Evolutionary conservation across 2,797 vertebrate genomes (phyloP), one percentile per base, ranked within the genome.

Genomic region (Takifugu rubripes): DNA sequence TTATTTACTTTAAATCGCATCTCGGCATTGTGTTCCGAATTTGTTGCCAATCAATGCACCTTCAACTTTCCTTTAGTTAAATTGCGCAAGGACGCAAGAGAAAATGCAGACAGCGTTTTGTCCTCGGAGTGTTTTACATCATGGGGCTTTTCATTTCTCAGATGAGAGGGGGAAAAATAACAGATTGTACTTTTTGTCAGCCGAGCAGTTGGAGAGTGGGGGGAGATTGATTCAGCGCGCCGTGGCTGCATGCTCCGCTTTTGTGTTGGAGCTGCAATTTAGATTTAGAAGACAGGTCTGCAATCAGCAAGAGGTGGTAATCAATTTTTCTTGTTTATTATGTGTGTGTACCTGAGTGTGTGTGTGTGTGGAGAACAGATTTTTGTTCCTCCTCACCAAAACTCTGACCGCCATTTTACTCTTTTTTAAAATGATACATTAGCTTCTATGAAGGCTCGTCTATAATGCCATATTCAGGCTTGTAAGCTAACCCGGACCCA

Each of bases 271-370:
- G 82, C 81, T 83, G 81, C 84, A 87, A 90, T 91, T 90, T 91
- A 87, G 89, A 87, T 90, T 84, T 84, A 84, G 85, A 79, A 88
- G 84, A 86, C 82, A 89, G 87, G 67, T 59, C 70, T 84, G 88
- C 89, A 91, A 90, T 92, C 87, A 90, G 84, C 57, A 68, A 72
- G 83, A 84, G 84, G 81, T 80, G 74, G 84, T 86, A 89, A 91
- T 91, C 87, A 88, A 84, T 88, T 89, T 82, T 85, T 82, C 68
- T 71, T 81, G 71, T 82, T 70, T 78, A 31, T 69, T 67, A 64
- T 42, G 52, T 49, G 60, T 40, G 33, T 25, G 56, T 51, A 33
- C 47, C 44, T 45, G 64, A 26, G n/a, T 21, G 52, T 26, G 51
- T 48, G 49, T 56, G 53, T 54, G 31, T 53, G 53, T 29, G 56